phyloP scores from a whole-genome alignment of 2,113 vertebrate species.

The Sphyrna mokarran region DNA sequence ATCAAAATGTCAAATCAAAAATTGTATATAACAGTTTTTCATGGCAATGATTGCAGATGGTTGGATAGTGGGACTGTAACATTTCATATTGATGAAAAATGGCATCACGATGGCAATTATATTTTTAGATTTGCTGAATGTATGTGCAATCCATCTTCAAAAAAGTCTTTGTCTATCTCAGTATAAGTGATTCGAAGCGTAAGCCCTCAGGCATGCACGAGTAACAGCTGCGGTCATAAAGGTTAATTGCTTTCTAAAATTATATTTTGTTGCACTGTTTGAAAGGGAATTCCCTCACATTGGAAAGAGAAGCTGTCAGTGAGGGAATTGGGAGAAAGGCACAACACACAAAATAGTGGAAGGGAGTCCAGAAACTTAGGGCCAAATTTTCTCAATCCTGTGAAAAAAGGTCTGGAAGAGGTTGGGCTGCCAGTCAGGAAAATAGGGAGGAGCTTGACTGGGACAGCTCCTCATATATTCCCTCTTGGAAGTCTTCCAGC shows the following conservation, averaged over 20 bases:
- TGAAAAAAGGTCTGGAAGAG: neutral
- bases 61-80: neutral
- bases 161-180: neutral
- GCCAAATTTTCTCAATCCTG: neutral
- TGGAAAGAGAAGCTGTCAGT: neutral
- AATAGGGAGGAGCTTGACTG: neutral
- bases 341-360: neutral
- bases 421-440: neutral
- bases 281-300: neutral
- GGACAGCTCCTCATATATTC: neutral
- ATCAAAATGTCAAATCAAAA: neutral
- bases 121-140: neutral
- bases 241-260: conserved; percentile 27
- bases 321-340: neutral
- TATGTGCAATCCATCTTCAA: neutral
- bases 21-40: neutral
- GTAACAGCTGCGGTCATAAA: neutral
- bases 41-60: neutral
- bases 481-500: neutral
- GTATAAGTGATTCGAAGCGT: neutral
- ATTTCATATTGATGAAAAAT: neutral
- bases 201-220: neutral
- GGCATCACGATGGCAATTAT: neutral
- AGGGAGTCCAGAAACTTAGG: neutral
- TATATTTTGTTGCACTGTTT: neutral